phyloP scores from a whole-genome alignment of 1,140 invertebrate species.

The Zaprionus kolodkinae region DNA sequence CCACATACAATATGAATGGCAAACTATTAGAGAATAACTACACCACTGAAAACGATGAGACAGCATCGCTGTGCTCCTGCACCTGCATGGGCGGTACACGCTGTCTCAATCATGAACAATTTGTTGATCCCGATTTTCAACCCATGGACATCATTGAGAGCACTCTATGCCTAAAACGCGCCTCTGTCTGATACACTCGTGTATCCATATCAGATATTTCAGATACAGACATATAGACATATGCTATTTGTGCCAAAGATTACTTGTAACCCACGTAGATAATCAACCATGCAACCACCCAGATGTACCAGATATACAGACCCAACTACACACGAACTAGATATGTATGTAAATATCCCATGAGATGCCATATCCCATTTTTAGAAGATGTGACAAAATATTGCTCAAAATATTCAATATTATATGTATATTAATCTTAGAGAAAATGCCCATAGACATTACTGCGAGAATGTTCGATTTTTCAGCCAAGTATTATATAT shows the following conservation, averaged over 20 bases:
- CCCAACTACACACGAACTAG: too few relatives aligned
- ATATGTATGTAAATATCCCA: too few relatives aligned
- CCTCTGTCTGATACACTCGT: slow-evolving; percentile 72
- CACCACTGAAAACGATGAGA: slow-evolving; percentile 77
- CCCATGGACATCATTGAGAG: slow-evolving; percentile 84
- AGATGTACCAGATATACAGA: slow-evolving; percentile 46
- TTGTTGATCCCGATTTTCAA: slow-evolving; percentile 85
- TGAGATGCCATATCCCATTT: too few relatives aligned
- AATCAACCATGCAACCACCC: slow-evolving; percentile 50
- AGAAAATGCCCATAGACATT: too few relatives aligned
- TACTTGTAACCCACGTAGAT: slow-evolving; percentile 46
- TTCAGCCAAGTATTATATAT: too few relatives aligned
- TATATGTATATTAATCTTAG: too few relatives aligned
- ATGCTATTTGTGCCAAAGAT: background rate
- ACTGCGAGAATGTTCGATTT: too few relatives aligned
- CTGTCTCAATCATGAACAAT: slow-evolving; percentile 85
- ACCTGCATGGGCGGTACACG: slow-evolving; percentile 80
- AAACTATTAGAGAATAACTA: slow-evolving; percentile 77
- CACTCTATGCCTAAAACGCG: slow-evolving; percentile 76
- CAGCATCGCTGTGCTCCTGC: slow-evolving; percentile 80
- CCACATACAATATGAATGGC: slow-evolving; percentile 75
- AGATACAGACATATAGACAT: background rate
- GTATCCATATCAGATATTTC: background rate
- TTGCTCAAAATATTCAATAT: too few relatives aligned
- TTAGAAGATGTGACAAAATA: too few relatives aligned